A percentile compares a stretch with the other conserved stretches of the same genome.
These are phyloP conservation scores for Molossus alvarezi DNA, from an alignment of 2,797 vertebrate genomes.

Conservation along the genomic window DNA sequence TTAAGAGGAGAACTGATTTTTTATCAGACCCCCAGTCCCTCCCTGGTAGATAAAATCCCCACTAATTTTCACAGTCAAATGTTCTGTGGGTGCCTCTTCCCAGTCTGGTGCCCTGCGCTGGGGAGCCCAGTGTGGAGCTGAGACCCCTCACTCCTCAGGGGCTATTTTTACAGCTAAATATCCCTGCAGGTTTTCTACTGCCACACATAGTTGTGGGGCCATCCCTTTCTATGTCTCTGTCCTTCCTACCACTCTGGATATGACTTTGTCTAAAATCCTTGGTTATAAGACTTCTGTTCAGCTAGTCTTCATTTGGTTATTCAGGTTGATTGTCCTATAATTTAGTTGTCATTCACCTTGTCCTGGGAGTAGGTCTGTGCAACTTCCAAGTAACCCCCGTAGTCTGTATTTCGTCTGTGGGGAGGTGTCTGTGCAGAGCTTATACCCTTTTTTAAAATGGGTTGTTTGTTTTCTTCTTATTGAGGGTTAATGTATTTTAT, in stretches of 20 bases:
- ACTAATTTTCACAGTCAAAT: not conserved
- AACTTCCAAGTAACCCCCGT: not conserved
- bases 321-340: not conserved
- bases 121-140: not conserved
- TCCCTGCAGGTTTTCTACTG: not conserved
- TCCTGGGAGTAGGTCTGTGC: not conserved
- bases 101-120: not conserved
- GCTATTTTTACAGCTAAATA: not conserved
- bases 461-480: not conserved
- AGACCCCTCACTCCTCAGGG: not conserved
- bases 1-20: not conserved
- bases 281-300: not conserved
- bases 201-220: not conserved
- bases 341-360: not conserved
- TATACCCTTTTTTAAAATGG: not conserved
- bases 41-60: not conserved
- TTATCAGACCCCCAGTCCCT: not conserved
- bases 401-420: not conserved
- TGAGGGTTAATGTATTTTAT: not conserved
- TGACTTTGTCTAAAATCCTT: too few species aligned
- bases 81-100: not conserved
- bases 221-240: too few species aligned
- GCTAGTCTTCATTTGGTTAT: not conserved
- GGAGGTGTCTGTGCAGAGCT: not conserved
- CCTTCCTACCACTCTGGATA: too few species aligned